Evolutionary conservation across 2,888 invertebrate species (phyloP), one percentile per base, ranked within the genome.

Genomic region (Microchrysa polita): DNA sequence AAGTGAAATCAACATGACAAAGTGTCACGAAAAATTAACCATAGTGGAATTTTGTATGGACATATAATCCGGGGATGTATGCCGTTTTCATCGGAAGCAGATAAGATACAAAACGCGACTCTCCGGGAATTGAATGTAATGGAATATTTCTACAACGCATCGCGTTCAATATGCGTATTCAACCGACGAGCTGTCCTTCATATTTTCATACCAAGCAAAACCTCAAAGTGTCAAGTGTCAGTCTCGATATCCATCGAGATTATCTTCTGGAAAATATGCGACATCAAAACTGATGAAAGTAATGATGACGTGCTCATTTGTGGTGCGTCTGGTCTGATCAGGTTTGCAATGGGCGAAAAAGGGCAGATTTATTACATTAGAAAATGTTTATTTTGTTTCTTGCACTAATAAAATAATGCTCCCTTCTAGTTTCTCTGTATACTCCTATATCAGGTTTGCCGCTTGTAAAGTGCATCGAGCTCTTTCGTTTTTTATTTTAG

Each of bases 21-120:
- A 63, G 16, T 53, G 67, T 67, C 67, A 67, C 34, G 53, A 67
- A 69, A 69, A 57, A 69, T 69, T 69, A 69, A 69, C 40, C 34
- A 55, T 40, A 18, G 42, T 34, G 27, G 55, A 55, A 52, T 57
- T n/a, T 23, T 34, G 14, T 14, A 14, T 2, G 22, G 48, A n/a
- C n/a, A 69, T 34, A 40, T 57, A 55, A 69, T 40, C 40, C 40
- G 69, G n/a, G 34, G 69, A 69, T 69, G 27, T 34, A 34, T 34
- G 69, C 4, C 40, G 57, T 69, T n/a, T n/a, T 40, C 34, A 5
- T 59, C 23, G 12, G 48, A n/a, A 48, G 48, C 16, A 48, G 7
- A n/a, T n/a, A 34, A 7, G 27, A 34, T 5, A 34, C 27, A 34
- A 34, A 34, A 7, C 7, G 27, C 27, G 27, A 34, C 27, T 7